These are phyloP conservation scores for Taenioides sp. DNA, from an alignment of 2,797 vertebrate species.

Conservation along the genomic window DNA sequence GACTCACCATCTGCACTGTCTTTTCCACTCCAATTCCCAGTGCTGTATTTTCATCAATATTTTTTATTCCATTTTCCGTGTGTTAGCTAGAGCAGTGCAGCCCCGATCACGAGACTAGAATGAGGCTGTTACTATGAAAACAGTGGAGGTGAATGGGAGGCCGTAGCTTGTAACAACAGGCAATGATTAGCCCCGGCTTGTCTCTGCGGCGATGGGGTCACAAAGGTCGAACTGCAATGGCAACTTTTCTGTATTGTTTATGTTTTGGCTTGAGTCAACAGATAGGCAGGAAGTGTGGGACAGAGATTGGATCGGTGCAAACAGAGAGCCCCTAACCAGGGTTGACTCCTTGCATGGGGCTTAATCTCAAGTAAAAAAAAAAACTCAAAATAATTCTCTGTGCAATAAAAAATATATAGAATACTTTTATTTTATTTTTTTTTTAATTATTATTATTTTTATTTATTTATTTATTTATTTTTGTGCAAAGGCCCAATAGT, in stretches of 20 bases:
- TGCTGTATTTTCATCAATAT: not conserved
- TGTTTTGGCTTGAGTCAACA: constrained; percentile 14
- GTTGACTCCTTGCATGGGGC: not conserved
- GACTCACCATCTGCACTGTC: constrained; percentile 5
- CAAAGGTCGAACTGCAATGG: constrained; percentile 22
- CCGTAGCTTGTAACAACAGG: constrained; percentile 20
- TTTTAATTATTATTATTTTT: too few relatives aligned
- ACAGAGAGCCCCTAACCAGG: not conserved
- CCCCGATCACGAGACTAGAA: constrained; percentile 18
- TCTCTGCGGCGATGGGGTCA: constrained; percentile 22
- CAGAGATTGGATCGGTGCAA: not conserved
- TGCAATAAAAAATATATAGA: not conserved
- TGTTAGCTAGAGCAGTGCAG: constrained; percentile 1
- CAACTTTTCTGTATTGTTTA: constrained; percentile 14
- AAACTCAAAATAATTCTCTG: not conserved
- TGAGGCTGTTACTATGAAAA: constrained; percentile 40
- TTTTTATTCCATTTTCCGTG: not conserved
- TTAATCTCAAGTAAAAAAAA: not conserved
- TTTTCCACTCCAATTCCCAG: constrained; percentile 23
- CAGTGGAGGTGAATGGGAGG: constrained; percentile 45
- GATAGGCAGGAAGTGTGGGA: constrained; percentile 4
- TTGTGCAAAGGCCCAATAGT: too few relatives aligned
- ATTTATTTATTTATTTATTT: too few relatives aligned
- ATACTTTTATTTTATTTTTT: too few relatives aligned
- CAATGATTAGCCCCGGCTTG: constrained; percentile 12